Percentiles rank a stretch among this genome's conserved stretches.
Conservation (phyloP, 2,888 invertebrate genomes). For the Scelioninae gen. 2 region DNA sequence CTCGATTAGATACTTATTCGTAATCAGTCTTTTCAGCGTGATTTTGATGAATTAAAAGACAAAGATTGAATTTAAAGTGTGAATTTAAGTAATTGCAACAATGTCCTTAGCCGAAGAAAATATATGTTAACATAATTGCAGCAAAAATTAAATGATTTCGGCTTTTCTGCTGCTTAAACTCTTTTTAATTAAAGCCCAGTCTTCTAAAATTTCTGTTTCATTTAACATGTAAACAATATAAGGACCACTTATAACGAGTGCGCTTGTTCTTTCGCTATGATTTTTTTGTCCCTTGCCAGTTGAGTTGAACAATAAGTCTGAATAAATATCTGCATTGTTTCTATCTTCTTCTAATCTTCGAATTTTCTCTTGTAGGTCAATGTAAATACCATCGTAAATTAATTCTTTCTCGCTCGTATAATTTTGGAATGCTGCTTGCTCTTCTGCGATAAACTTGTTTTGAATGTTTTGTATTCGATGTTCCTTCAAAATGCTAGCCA, state of each 20-base stretch:
- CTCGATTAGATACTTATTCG: too few relatives aligned
- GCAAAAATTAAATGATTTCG: constrained; percentile 68
- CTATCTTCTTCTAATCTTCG: constrained; percentile 94
- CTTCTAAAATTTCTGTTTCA: constrained; percentile 95
- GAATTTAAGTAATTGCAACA: constrained; percentile 8
- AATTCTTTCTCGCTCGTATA: constrained; percentile 95
- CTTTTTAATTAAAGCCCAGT: constrained; percentile 94
- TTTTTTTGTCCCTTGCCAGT: constrained; percentile 71
- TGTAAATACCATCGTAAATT: constrained; percentile 88
- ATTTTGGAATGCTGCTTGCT: constrained; percentile 91
- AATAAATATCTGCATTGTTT: constrained; percentile 90
- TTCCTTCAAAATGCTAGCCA: constrained; percentile 90
- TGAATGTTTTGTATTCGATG: constrained; percentile 88
- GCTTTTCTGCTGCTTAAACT: constrained; percentile 72
- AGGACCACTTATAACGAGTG: constrained; percentile 90
- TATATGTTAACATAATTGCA: neutral
- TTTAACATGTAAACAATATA: constrained; percentile 97
- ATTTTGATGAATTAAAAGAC: too few relatives aligned
- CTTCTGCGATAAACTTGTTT: constrained; percentile 91
- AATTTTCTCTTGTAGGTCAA: constrained; percentile 94
- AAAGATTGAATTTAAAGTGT: too few relatives aligned
- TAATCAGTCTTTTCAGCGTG: too few relatives aligned
- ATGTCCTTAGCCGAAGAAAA: neutral
- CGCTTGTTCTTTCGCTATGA: constrained; percentile 79
- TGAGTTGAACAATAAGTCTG: constrained; percentile 77